Conservation (phyloP, 1,140 invertebrate species). For the Bombus superbus region DNA sequence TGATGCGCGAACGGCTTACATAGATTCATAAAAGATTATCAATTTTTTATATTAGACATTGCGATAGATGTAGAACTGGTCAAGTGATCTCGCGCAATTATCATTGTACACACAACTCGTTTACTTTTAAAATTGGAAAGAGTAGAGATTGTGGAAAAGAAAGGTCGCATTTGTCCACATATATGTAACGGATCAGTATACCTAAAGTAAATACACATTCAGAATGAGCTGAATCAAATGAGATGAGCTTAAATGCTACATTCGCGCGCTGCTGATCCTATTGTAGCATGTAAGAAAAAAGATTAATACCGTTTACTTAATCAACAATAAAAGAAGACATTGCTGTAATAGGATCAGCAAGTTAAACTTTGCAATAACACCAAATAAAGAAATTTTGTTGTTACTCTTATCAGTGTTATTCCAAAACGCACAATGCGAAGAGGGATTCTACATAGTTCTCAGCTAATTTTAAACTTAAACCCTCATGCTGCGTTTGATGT, state of each 20-base stretch:
- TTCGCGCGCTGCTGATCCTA: slow-evolving; percentile 76
- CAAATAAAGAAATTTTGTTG: slow-evolving; percentile 13
- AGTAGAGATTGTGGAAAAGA: slow-evolving; percentile 50
- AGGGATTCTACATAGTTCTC: slow-evolving; percentile 49
- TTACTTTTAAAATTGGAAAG: slow-evolving; percentile 49
- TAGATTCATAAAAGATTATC: background rate
- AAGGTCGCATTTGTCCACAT: slow-evolving; percentile 53
- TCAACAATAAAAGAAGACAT: background rate
- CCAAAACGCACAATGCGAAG: slow-evolving; percentile 67
- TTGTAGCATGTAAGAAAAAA: slow-evolving; percentile 41
- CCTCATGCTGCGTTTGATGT: slow-evolving; percentile 51
- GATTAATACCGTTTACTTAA: background rate
- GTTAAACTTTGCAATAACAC: slow-evolving; percentile 65
- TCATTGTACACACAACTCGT: slow-evolving; percentile 59
- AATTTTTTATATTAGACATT: background rate
- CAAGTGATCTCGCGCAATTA: slow-evolving; percentile 79
- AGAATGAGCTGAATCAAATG: slow-evolving; percentile 52
- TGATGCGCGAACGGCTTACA: background rate
- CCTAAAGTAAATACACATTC: slow-evolving; percentile 61
- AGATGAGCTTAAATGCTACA: slow-evolving; percentile 61
- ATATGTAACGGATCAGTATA: slow-evolving; percentile 43
- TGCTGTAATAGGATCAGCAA: slow-evolving; percentile 63
- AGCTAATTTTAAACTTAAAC: slow-evolving; percentile 48
- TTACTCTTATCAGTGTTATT: slow-evolving; percentile 51
- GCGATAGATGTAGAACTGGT: slow-evolving; percentile 44